phyloP scores from a whole-genome alignment of 2,797 vertebrate genomes.

The Phataginus tetradactyla region DNA sequence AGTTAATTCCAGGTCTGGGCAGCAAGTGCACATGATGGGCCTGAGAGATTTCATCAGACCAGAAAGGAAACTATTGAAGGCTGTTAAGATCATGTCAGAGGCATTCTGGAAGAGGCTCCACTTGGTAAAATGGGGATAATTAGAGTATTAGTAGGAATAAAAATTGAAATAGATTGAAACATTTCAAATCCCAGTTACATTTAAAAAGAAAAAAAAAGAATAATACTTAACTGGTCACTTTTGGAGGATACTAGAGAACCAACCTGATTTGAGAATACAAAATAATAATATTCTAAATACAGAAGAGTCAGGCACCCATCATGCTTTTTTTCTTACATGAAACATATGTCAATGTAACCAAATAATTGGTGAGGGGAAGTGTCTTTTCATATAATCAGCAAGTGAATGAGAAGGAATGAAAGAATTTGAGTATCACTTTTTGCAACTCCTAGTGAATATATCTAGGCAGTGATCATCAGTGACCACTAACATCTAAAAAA shows the following conservation, averaged over 20 bases:
- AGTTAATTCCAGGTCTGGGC: neutral
- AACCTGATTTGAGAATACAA: neutral
- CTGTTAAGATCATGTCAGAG: neutral
- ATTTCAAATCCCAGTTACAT: constrained; percentile 14
- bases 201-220: neutral
- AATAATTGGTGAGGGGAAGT: neutral
- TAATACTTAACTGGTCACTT: neutral
- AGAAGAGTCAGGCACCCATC: neutral
- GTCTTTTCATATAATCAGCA: constrained; percentile 33
- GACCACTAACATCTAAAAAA: neutral
- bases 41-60: neutral
- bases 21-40: neutral
- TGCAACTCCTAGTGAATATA: neutral
- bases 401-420: neutral
- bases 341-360: neutral
- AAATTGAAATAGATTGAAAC: neutral
- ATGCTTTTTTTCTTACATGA: neutral
- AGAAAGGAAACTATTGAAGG: neutral
- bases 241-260: neutral
- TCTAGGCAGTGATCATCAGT: neutral
- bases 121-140: neutral
- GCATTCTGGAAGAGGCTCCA: neutral
- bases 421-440: neutral
- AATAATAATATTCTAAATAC: neutral
- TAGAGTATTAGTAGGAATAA: neutral